phyloP scores from a whole-genome alignment of 2,888 invertebrate genomes.

The Cerceris ruficornis region DNA sequence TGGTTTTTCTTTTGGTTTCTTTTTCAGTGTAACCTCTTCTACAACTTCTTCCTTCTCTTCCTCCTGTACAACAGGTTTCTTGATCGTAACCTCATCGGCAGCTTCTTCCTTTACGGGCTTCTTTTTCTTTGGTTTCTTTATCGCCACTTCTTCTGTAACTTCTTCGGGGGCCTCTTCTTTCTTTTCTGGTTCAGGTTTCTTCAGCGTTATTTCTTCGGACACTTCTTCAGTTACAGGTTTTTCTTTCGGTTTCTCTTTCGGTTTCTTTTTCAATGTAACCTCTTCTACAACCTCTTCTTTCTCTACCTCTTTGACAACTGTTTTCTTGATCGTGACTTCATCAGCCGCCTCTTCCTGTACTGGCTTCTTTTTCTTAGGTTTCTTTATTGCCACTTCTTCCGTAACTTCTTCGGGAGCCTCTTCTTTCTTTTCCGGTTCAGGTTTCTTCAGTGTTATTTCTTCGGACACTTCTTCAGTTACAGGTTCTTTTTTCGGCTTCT shows the following conservation, averaged over 20 bases:
- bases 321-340: constrained; percentile 60
- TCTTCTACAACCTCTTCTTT: constrained; percentile 81
- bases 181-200: constrained; percentile 73
- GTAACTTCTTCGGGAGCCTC: constrained; percentile 66
- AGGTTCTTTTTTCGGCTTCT: constrained; percentile 75
- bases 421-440: constrained; percentile 73
- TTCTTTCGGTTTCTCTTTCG: constrained; percentile 67
- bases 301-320: constrained; percentile 73
- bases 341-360: constrained; percentile 63
- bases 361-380: constrained; percentile 65
- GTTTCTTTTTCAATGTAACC: constrained; percentile 72
- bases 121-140: constrained; percentile 62
- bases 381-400: constrained; percentile 68
- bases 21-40: constrained; percentile 74
- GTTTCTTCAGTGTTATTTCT: constrained; percentile 63
- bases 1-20: constrained; percentile 76
- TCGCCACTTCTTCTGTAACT: constrained; percentile 60
- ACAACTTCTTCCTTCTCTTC: constrained; percentile 76
- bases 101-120: constrained; percentile 75
- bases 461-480: constrained; percentile 62
- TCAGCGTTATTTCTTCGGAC: constrained; percentile 61
- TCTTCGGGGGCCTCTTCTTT: constrained; percentile 77
- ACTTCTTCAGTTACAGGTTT: constrained; percentile 69
- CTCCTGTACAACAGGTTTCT: constrained; percentile 62
- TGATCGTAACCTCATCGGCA: constrained; percentile 81